Base-by-base conservation (phyloP, 2,888 invertebrate species). In the Philereme transversata region DNA sequence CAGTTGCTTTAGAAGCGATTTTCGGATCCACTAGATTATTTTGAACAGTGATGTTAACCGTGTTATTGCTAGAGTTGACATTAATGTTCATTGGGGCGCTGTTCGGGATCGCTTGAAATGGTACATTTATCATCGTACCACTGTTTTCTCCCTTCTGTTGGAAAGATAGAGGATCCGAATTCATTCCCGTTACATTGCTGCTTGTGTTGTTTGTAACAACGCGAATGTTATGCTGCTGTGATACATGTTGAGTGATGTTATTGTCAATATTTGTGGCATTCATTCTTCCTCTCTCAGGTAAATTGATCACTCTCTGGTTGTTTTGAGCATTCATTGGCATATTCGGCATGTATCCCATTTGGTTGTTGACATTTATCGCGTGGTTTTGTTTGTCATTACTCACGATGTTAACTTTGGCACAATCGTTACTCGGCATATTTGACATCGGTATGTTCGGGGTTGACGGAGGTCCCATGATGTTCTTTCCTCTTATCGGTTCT, bases 41-140 rank as follows among this genome's bases (percentile, higher is more conserved):
- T 73, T 92, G 92, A 7, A 92, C 92, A 5, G 92, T 92, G 44
- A 92, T 92, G 60, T 92, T 91, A 0, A 92, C 90, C 10, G 92
- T 90, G 65, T 92, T 92, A 69, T 92, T 92, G 65, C 92, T 90
- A 2, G 93, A 93, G 68, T 92, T 92, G 0, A 92, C 92, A 61
- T 92, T 92, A 43, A 92, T 92, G 69, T 92, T 92, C 92, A 92
- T 92, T 3, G 92, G 92, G 46, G 92, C 91, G 68, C 90, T 93
- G 63, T 92, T 92, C 5, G 91, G 92, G 75, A 92, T 91, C 4
- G 91, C 86, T 78, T 92, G 92, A 78, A 92, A 92, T 0, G 93
- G 92, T 38, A 93, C 90, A 69, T 92, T 92, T 52, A 93, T 93
- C 84, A 92, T 92, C 33, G 92, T 93, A 35, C 87, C 79, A 60